Evolutionary conservation across 2,888 invertebrate genomes (phyloP), one percentile per base, ranked within the genome.

Genomic region (Spodoptera exigua): DNA sequence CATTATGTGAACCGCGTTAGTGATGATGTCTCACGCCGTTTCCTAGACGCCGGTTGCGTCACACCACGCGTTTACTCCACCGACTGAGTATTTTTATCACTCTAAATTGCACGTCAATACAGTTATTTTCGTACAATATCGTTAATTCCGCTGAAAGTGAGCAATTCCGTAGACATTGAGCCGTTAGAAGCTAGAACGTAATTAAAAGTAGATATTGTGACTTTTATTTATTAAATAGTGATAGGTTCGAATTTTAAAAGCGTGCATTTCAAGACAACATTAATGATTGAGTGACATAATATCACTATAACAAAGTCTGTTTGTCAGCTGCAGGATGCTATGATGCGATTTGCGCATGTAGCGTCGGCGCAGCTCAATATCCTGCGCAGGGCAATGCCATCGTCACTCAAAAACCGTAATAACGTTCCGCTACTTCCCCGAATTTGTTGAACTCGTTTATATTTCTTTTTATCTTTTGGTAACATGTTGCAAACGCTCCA

Each of bases 361-460:
- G 12, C 17, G 35, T 53, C 51, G 46, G 56, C 46, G 41, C 48
- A 52, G 67, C 43, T 37, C 53, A 45, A 40, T 45, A 61, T 64
- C 58, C 52, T 63, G 55, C 16, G n/a, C 40, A 3, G 21, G 14
- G 44, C 51, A 40, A 53, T 46, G 59, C 53, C 48, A 43, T 47
- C 76, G 78, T 75, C 76, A 70, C 62, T 67, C 73, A 54, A 75
- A 83, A 87, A 84, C 86, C 77, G 82, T 81, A 84, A 76, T 72
- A 74, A 74, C 72, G 72, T 82, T 71, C 86, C 85, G 86, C 79
- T 87, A 83, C 82, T 89, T 87, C 86, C 78, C 72, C 80, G 84
- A 86, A 88, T 71, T 76, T 71, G 60, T 65, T 77, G 77, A 74
- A 81, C 82, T 81, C 80, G 79, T 84, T 84, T 84, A 70, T 73